Evolutionary conservation across 2,113 vertebrate species (phyloP).

Genomic region (Lampris incognitus): DNA sequence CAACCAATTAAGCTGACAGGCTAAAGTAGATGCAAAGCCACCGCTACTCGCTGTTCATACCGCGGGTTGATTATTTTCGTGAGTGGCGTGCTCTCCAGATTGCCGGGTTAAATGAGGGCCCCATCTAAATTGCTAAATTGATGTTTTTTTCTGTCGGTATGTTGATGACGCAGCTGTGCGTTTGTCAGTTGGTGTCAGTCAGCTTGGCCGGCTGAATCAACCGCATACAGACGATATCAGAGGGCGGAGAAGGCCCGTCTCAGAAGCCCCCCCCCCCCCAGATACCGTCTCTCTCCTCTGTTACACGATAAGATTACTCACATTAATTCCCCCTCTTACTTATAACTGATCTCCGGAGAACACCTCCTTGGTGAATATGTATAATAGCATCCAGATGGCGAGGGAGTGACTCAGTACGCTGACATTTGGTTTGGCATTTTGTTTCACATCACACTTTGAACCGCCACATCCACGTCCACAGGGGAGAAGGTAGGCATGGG

Average conservation of each 20-base stretch:
- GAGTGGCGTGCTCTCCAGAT: constrained; percentile 65
- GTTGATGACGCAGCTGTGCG: constrained; percentile 54
- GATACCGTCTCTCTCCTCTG: constrained; percentile 8
- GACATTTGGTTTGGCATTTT: constrained; percentile 82
- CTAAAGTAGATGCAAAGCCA: constrained; percentile 29
- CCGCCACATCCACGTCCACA: constrained; percentile 45
- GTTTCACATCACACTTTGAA: constrained; percentile 61
- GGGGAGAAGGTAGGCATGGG: constrained; percentile 8
- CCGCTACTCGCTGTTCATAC: constrained; percentile 32
- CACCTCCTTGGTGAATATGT: constrained; percentile 68
- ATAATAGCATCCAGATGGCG: constrained; percentile 82
- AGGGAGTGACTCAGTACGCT: constrained; percentile 78
- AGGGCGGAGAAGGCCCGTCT: constrained; percentile 5
- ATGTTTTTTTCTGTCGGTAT: constrained; percentile 49
- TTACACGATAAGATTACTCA: constrained; percentile 58
- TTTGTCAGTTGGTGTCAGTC: constrained; percentile 57
- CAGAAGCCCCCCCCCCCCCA: constrained; percentile 9
- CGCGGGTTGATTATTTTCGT: constrained; percentile 47
- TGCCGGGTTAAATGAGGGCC: constrained; percentile 51
- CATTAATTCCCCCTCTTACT: constrained; percentile 42
- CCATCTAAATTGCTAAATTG: constrained; percentile 65
- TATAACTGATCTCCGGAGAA: constrained; percentile 66
- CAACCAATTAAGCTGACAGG: constrained; percentile 32
- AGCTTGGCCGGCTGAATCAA: constrained; percentile 45
- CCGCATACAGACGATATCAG: constrained; percentile 23